Evolutionary conservation across 1,140 invertebrate species (phyloP).

Genomic region (Teleopsis dalmanni): DNA sequence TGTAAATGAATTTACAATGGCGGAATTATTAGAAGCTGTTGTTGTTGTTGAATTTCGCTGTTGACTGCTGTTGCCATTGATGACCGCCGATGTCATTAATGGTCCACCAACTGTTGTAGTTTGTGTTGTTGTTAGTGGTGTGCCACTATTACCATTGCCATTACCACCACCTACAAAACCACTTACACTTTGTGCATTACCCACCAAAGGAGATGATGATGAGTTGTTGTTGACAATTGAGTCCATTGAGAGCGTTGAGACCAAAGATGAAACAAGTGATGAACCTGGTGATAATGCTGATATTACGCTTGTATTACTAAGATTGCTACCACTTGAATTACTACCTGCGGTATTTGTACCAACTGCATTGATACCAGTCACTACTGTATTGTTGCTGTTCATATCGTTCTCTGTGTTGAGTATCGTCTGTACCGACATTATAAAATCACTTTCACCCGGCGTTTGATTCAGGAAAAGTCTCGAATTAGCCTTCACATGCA

Average conservation of each 20-base stretch:
- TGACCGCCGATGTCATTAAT: slow-evolving; percentile 56
- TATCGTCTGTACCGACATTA: slow-evolving; percentile 87
- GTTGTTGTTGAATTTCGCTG: slow-evolving; percentile 27
- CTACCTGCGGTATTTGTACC: neutral
- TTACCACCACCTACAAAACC: slow-evolving; percentile 39
- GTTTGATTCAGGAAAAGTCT: slow-evolving; percentile 70
- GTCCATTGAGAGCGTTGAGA: slow-evolving; percentile 35
- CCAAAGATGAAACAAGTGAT: slow-evolving; percentile 30
- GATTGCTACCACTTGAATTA: slow-evolving; percentile 14
- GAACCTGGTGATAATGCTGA: slow-evolving; percentile 35
- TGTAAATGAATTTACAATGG: slow-evolving; percentile 29
- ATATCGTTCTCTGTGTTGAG: slow-evolving; percentile 52
- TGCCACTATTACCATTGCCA: no score
- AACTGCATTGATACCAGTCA: slow-evolving; percentile 1
- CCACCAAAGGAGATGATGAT: slow-evolving; percentile 15
- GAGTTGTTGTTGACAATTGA: slow-evolving; percentile 22
- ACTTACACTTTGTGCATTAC: slow-evolving; percentile 21
- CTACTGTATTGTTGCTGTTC: slow-evolving; percentile 44
- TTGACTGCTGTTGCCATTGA: slow-evolving; percentile 55
- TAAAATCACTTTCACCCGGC: slow-evolving; percentile 69
- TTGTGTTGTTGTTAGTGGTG: slow-evolving; percentile 23
- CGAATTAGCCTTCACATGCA: slow-evolving; percentile 82
- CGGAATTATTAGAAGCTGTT: slow-evolving; percentile 20
- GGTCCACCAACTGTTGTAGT: slow-evolving; percentile 51
- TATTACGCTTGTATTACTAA: slow-evolving; percentile 7